These are phyloP conservation scores for Bombus vancouverensis DNA, from an alignment of 1,140 invertebrate species.

Conservation along the genomic window DNA sequence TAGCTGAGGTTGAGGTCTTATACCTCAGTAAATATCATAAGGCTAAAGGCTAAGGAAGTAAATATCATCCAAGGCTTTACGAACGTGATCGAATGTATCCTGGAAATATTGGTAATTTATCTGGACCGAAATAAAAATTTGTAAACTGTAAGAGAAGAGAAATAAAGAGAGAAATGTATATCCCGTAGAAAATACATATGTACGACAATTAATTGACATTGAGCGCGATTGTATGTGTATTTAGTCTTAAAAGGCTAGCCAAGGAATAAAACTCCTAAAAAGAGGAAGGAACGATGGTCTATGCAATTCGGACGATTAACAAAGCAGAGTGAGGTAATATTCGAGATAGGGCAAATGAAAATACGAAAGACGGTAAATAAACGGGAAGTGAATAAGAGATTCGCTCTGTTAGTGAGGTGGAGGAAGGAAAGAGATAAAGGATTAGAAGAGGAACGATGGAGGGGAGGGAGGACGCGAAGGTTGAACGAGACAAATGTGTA, in stretches of 20 bases:
- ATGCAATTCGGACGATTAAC: not conserved
- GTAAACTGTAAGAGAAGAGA: not conserved
- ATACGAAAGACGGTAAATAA: constrained; percentile 4
- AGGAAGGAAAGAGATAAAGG: not conserved
- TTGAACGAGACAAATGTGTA: not conserved
- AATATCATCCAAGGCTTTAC: no score
- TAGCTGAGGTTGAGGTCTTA: no score
- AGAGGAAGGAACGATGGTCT: not conserved
- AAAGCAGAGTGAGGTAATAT: not conserved
- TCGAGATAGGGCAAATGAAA: not conserved
- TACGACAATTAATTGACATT: not conserved
- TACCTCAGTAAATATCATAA: no score
- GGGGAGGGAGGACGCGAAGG: not conserved
- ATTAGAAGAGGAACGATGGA: no score
- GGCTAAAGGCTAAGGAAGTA: no score
- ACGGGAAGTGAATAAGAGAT: not conserved
- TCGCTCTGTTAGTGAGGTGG: not conserved
- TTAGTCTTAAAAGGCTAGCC: not conserved
- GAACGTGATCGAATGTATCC: no score
- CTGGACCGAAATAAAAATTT: not conserved
- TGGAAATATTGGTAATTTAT: no score
- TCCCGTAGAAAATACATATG: not conserved
- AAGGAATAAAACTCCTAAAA: not conserved
- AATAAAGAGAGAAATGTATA: not conserved
- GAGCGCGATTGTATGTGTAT: not conserved